Percentiles rank a stretch among this genome's conserved stretches.
Conservation (phyloP, 2,888 invertebrate genomes). For the Limnephilus lunatus region DNA sequence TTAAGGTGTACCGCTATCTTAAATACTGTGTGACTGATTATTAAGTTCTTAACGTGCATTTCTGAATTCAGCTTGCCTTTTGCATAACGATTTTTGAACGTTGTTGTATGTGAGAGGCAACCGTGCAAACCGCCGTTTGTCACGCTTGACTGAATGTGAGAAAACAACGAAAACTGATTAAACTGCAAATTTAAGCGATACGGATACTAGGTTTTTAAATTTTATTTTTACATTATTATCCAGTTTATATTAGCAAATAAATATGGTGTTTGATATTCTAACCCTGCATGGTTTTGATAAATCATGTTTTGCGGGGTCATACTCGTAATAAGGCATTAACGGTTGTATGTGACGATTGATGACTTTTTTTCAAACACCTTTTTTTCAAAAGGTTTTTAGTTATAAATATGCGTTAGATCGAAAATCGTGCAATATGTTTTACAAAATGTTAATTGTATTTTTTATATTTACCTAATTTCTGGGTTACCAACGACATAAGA, state of each 20-base stretch:
- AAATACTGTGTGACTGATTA: neutral
- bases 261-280: neutral
- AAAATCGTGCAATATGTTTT: too few species aligned
- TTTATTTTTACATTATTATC: neutral
- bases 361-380: neutral
- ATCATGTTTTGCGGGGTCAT: neutral
- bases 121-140: constrained; percentile 2
- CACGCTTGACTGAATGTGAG: neutral
- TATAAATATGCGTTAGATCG: too few species aligned
- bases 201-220: neutral
- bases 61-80: neutral
- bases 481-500: neutral
- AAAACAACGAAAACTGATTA: neutral
- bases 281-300: neutral
- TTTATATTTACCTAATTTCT: too few species aligned
- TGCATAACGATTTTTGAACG: neutral
- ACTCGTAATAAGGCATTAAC: neutral
- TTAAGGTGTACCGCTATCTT: neutral
- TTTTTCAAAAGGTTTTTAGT: too few species aligned
- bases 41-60: neutral
- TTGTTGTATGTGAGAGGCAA: neutral
- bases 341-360: neutral
- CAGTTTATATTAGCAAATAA: neutral
- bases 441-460: too few species aligned
- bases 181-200: neutral